Percentiles rank a stretch among this genome's conserved stretches.
These are phyloP conservation scores for Noctua janthina DNA, from an alignment of 2,888 invertebrate species.

Conservation along the genomic window DNA sequence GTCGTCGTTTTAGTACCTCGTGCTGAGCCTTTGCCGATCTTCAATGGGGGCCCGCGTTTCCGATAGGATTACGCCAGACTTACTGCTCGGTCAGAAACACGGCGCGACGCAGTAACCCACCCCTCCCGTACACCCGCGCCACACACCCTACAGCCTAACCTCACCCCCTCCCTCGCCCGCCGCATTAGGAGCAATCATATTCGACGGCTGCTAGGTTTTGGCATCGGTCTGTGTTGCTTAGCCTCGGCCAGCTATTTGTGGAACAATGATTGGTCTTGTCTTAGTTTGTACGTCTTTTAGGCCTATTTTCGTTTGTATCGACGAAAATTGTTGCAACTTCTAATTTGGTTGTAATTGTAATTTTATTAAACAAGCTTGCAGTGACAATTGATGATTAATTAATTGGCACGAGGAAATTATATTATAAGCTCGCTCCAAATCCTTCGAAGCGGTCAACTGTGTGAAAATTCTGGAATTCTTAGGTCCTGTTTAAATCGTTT, in stretches of 20 bases:
- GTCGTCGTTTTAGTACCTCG: constrained; percentile 75
- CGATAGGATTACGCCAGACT: constrained; percentile 90
- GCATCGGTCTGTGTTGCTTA: constrained; percentile 89
- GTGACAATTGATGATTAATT: constrained; percentile 27
- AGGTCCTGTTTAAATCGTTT: background rate
- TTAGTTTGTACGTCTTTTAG: constrained; percentile 81
- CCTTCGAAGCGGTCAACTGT: background rate
- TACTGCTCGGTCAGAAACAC: constrained; percentile 90
- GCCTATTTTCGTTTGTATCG: constrained; percentile 72
- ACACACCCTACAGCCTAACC: constrained; percentile 69
- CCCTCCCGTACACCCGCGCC: constrained; percentile 69
- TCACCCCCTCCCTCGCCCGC: constrained; percentile 76
- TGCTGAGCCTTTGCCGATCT: constrained; percentile 83
- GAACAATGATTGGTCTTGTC: constrained; percentile 88
- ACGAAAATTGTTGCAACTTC: constrained; percentile 44
- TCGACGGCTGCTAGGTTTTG: constrained; percentile 89
- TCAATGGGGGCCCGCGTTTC: constrained; percentile 89
- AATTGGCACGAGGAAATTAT: constrained; percentile 18
- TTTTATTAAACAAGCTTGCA: constrained; percentile 1
- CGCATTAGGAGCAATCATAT: constrained; percentile 90
- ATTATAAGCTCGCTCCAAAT: constrained; percentile 3
- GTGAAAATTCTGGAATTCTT: background rate
- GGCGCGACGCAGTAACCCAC: constrained; percentile 82
- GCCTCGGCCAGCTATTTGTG: constrained; percentile 85
- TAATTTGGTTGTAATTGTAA: constrained; percentile 9